A percentile compares a stretch with the other conserved stretches of the same genome.
Evolutionary conservation across 2,113 vertebrate species (phyloP).

Genomic region (Oncorhynchus clarkii): DNA sequence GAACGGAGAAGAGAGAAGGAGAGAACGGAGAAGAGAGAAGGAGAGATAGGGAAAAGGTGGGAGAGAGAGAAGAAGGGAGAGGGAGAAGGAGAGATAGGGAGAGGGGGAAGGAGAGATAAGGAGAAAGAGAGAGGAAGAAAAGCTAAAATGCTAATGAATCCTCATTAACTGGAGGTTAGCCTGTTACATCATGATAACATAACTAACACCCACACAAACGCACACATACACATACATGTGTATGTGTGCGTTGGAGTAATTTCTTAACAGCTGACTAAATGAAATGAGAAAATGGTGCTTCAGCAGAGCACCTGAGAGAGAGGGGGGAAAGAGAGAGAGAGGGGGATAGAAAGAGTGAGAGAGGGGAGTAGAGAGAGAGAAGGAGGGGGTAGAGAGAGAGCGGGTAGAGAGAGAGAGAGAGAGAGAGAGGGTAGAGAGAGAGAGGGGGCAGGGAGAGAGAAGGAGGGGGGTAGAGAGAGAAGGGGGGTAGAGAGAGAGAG

Average conservation of each 20-base stretch:
- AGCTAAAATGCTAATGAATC: slow-evolving; percentile 71
- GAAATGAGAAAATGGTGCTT: slow-evolving; percentile 12
- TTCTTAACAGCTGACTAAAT: slow-evolving; percentile 54
- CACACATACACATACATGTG: not conserved
- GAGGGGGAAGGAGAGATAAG: not conserved
- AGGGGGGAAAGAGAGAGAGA: no score
- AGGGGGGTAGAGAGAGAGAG: no score
- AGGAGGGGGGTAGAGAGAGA: no score
- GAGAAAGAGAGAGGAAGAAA: slow-evolving; percentile 14
- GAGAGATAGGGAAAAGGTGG: not conserved
- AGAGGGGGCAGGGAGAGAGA: no score
- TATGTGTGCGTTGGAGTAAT: slow-evolving; percentile 18
- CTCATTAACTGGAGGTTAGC: slow-evolving; percentile 69
- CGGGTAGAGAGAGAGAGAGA: no score
- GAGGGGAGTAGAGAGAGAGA: no score
- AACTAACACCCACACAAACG: slow-evolving; percentile 27
- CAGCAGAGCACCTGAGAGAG: slow-evolving; percentile 41
- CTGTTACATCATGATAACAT: slow-evolving; percentile 68
- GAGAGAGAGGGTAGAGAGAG: no score
- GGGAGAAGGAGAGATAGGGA: not conserved
- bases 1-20: slow-evolving; percentile 14
- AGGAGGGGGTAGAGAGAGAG: no score
- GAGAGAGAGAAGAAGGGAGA: not conserved
- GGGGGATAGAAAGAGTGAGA: no score
- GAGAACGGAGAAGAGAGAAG: slow-evolving; percentile 32